A percentile compares a stretch with the other conserved stretches of the same genome.
Conservation (phyloP, 2,888 invertebrate species). For the Xanthorhoe spadicearia region DNA sequence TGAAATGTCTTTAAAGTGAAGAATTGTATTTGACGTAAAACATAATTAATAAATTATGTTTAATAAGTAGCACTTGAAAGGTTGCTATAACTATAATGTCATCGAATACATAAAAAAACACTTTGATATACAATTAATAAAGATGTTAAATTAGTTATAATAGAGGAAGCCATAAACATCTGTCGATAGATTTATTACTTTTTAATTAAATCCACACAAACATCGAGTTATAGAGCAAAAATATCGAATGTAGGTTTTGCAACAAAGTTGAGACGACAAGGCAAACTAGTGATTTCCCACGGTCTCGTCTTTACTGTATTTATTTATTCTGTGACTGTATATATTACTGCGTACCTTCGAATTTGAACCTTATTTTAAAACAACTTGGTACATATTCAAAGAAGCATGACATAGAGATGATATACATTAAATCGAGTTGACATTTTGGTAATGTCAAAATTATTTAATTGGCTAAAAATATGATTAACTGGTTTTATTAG, state of each 20-base stretch:
- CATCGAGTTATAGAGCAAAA: conserved; percentile 20
- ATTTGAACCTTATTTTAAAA: conserved; percentile 26
- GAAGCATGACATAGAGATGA: conserved; percentile 14
- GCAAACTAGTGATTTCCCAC: conserved; percentile 44
- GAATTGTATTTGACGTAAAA: too few species aligned
- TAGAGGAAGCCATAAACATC: conserved; percentile 6
- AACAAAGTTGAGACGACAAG: conserved; percentile 38
- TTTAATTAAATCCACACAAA: conserved; percentile 4
- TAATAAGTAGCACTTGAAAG: not conserved
- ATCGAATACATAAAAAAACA: too few species aligned
- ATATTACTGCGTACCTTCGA: conserved; percentile 27
- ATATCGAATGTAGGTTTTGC: conserved; percentile 38
- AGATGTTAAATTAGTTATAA: not conserved
- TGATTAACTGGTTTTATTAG: conserved; percentile 7
- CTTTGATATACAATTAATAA: too few species aligned
- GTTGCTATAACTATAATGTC: too few species aligned
- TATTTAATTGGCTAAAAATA: conserved; percentile 37
- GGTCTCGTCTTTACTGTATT: conserved; percentile 33
- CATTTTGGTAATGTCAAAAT: conserved; percentile 42
- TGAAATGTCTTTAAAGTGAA: too few species aligned
- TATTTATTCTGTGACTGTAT: conserved; percentile 9
- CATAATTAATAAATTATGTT: not conserved
- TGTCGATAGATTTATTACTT: conserved; percentile 17
- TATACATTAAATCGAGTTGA: conserved; percentile 34
- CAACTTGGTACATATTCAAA: conserved; percentile 23